These are phyloP conservation scores for Virgularia gustaviana DNA, from an alignment of 92 coral and sea anemone genomes.

Conservation along the genomic window DNA sequence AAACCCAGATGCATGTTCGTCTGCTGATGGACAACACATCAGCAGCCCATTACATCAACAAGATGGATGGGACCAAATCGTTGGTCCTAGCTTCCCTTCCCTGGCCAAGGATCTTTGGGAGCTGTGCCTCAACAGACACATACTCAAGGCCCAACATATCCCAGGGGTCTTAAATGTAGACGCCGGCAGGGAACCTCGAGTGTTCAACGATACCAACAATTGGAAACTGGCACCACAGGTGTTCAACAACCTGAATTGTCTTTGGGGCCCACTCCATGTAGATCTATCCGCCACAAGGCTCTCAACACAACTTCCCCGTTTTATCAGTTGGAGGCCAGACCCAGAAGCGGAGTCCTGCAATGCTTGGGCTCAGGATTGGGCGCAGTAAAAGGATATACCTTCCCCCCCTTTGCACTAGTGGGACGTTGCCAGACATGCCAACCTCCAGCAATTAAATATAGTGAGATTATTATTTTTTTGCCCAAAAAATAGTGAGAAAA, in stretches of 20 bases:
- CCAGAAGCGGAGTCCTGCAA: slow-evolving; percentile 37
- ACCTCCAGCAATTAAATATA: too few species aligned
- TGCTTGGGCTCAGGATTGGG: slow-evolving; percentile 56
- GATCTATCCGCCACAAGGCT: slow-evolving; percentile 23
- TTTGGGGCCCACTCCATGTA: slow-evolving; percentile 34
- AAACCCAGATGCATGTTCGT: slow-evolving; percentile 29
- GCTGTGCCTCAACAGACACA: slow-evolving; percentile 42
- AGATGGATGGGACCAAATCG: slow-evolving; percentile 49
- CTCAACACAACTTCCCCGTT: slow-evolving; percentile 27
- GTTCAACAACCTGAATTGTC: slow-evolving; percentile 20
- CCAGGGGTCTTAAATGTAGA: slow-evolving; percentile 48
- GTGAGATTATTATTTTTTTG: too few species aligned
- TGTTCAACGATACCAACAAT: slow-evolving; percentile 32
- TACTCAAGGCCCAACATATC: slow-evolving; percentile 53
- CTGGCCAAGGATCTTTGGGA: slow-evolving; percentile 40
- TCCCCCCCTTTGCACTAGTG: too few species aligned
- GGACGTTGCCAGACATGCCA: too few species aligned
- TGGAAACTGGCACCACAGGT: slow-evolving; percentile 47
- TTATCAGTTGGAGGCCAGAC: slow-evolving; percentile 40
- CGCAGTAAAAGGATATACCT: too few species aligned
- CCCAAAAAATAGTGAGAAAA: too few species aligned
- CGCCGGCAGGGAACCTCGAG: slow-evolving; percentile 50
- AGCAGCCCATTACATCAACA: slow-evolving; percentile 41
- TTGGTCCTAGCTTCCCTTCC: slow-evolving; percentile 29
- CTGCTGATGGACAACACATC: slow-evolving; percentile 51